Evolutionary conservation across 2,797 vertebrate species (phyloP), one percentile per base, ranked within the genome.

Genomic region (Harpagifer antarcticus): DNA sequence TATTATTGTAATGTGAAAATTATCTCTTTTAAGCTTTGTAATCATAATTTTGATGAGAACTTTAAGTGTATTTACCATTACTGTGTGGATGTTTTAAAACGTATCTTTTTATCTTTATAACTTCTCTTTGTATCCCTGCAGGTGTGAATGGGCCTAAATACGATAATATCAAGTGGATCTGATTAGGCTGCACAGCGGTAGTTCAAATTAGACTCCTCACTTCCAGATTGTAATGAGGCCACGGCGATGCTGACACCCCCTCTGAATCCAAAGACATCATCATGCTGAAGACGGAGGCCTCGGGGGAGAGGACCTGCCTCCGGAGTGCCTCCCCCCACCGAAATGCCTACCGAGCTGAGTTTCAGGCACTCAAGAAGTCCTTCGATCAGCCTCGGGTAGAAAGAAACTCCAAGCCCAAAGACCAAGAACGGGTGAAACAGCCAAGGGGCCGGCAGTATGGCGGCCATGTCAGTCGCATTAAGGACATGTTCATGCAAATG

Each of bases 401-500:
- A 89, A 96, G 96, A 50, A 94, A 94, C 68, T 93, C 96, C 85
- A 86, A 94, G 12, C 95, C 95, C 90, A 96, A 95, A 86, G 97
- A 96, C 88, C 89, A 94, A 0, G 96, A 97, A 65, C 94, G 94
- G 69, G 93, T 92, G 7, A 96, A 96, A 75, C 96, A 98, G 89
- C 96, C 92, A 2, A 94, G 98, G 73, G 98, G 98, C 19, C 96
- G 98, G 64, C 97, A 98, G 86, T 99, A 99, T 91, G 98, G 98
- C 33, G 94, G 96, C 68, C 98, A 99, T 16, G 98, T 99, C 95
- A 99, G 97, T 88, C 96, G 98, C 82, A 99, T 99, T 92, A 99
- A 99, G 94, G 98, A 99, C 87, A 96, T 99, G 84, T 99, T 99
- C 90, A 99, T 99, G 98, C 98, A 99, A 90, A 98, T 99, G 98